Evolutionary conservation across 1,140 invertebrate species (phyloP), one percentile per base, ranked within the genome.

Genomic region (Ooceraea biroi): DNA sequence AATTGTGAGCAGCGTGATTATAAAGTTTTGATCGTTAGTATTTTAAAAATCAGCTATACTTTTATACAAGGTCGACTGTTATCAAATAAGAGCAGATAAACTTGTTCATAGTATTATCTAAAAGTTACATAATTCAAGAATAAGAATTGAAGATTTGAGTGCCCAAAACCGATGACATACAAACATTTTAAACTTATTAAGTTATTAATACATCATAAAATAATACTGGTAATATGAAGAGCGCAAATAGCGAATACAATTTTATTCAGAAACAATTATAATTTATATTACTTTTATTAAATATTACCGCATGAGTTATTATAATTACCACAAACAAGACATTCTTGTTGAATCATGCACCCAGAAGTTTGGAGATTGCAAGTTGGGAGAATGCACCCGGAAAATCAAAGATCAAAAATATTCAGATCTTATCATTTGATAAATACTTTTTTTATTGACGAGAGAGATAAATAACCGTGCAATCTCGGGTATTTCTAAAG

Each of bases 401-500:
- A 69, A 58, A 73, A 73, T n/a, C 5, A 17, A 0, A 14, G 19
- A 3, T 41, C 10, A 14, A 19, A 3, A 1, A 58, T 0, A 3
- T 27, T 27, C 14, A 3, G 22, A 14, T 0, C 14, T 73, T 73
- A 58, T 58, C 36, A 17, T 60, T 12, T 2, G 22, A 14, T 41
- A 60, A 74, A 61, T 11, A 50, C 25, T 61, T 36, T 14, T 61
- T 17, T 2, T 7, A 17, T 30, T 71, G 8, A 36, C 11, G 3
- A 74, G 2, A 58, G 19, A 8, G n/a, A 74, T 74, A 61, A 55
- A 19, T 74, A 60, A 74, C 27, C 36, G 8, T 1, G 19, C 14
- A 48, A 74, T 61, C 41, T 74, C 11, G 0, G 2, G 17, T 55
- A 55, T 55, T 19, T 55, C 52, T 0, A 50, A 73, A 27, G 12